Evolutionary conservation across 2,888 invertebrate genomes (phyloP).

Genomic region (Drosophila borealis): DNA sequence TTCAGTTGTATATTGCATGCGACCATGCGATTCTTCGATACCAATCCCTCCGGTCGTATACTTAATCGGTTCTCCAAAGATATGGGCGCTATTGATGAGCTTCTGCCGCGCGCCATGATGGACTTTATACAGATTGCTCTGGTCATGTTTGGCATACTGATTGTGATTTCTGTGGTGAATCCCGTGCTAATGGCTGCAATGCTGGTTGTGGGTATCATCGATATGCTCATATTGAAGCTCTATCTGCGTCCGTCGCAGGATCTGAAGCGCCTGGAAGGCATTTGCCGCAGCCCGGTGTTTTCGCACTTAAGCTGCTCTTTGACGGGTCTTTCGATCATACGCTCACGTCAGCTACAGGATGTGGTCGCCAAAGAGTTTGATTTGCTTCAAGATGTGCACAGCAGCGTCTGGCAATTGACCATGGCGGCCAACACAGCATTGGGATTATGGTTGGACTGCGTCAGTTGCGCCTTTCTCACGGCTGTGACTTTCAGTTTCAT

Average conservation of each 20-base stretch:
- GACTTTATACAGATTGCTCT: slow-evolving; percentile 86
- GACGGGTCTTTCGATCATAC: slow-evolving; percentile 93
- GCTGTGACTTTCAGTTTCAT: slow-evolving; percentile 88
- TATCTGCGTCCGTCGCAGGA: slow-evolving; percentile 91
- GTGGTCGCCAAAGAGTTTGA: slow-evolving; percentile 92
- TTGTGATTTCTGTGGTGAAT: slow-evolving; percentile 90
- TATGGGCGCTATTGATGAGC: slow-evolving; percentile 88
- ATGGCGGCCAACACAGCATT: slow-evolving; percentile 87
- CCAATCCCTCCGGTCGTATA: slow-evolving; percentile 91
- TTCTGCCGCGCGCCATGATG: slow-evolving; percentile 86
- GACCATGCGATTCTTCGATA: slow-evolving; percentile 94
- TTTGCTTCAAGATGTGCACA: slow-evolving; percentile 87
- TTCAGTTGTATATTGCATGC: slow-evolving; percentile 91
- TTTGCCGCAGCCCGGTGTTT: slow-evolving; percentile 94
- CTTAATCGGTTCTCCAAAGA: slow-evolving; percentile 92
- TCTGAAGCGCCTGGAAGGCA: slow-evolving; percentile 90
- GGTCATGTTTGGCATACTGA: slow-evolving; percentile 90
- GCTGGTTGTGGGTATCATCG: slow-evolving; percentile 87
- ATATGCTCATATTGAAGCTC: slow-evolving; percentile 88
- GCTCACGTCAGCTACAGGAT: slow-evolving; percentile 90
- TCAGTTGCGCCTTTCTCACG: slow-evolving; percentile 89
- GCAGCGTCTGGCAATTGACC: slow-evolving; percentile 84
- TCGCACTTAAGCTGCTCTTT: slow-evolving; percentile 95
- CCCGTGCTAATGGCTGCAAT: slow-evolving; percentile 89
- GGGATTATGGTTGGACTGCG: slow-evolving; percentile 90